Base-by-base conservation (phyloP, 2,113 vertebrate species). In the Amphilophus citrinellus region DNA sequence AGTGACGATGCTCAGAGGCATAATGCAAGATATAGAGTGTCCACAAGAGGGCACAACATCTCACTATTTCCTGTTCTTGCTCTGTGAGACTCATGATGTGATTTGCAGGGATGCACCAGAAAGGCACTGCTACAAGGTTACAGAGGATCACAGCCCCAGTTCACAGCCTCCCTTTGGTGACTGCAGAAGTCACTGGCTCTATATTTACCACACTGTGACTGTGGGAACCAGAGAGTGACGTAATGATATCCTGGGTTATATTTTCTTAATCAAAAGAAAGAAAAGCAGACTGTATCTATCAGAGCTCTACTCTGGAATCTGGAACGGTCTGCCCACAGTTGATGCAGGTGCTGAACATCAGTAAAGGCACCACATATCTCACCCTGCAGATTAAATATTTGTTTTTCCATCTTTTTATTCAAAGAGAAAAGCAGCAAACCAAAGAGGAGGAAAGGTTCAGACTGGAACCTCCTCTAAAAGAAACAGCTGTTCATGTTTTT, bases 1-100 rank as follows among this genome's bases (percentile, higher is more conserved):
- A 57, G 9, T 0, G 20, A 50, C 9, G 27, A 37, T 20, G n/a
- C n/a, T 24, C 53, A 17, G 30, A 35, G 3, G 11, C 6, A 2
- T 35, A 20, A 14, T 37, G 57, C 37, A 57, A 7, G 9, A 82
- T 77, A 5, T 61, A 47, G 77, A 84, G 0, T 11, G 14, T 60
- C 91, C 94, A 94, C 68, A 30, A 24, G 93, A 47, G 88, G 89
- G 90, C 83, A 5, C 9, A 7, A 24, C 15, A 1, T 3, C 50
- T 24, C 9, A 22, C 8, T 5, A 0, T 60, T 75, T 75, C 15
- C 3, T 47, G 7, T 39, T 59, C 30, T 11, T 8, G 6, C 18
- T 24, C n/a, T 2, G 22, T 22, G 24, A 84, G 27, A 27, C 44
- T n/a, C 57, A n/a, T 2, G 5, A 4, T 53, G 15, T 2, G 3